A percentile compares a stretch with the other conserved stretches of the same genome.
These are phyloP conservation scores for Aradophagus sp. DNA, from an alignment of 1,140 invertebrate species.

Conservation along the genomic window DNA sequence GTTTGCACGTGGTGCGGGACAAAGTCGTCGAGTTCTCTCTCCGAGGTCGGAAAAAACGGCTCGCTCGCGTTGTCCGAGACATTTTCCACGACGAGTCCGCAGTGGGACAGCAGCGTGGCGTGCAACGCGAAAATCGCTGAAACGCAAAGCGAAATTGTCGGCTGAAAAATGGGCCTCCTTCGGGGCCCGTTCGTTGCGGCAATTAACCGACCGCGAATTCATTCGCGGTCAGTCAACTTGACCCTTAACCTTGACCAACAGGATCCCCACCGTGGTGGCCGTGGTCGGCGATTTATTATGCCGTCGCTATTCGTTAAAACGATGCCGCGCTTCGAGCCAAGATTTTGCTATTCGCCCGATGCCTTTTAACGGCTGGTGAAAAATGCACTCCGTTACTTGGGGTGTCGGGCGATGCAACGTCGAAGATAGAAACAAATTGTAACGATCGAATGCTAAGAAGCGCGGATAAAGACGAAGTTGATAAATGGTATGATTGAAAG, in stretches of 20 bases:
- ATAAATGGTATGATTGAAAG: no score
- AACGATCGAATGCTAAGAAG: no score
- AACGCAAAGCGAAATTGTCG: constrained; percentile 22
- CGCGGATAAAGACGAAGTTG: no score
- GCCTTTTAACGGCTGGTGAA: no score
- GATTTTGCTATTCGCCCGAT: no score
- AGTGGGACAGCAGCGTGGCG: constrained; percentile 1
- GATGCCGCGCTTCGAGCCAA: no score
- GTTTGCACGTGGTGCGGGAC: constrained; percentile 75
- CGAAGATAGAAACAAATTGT: no score
- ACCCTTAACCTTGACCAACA: constrained; percentile 58
- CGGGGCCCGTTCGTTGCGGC: constrained; percentile 36
- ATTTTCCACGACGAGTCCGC: constrained; percentile 3
- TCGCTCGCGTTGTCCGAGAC: constrained; percentile 1
- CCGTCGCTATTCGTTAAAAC: constrained; percentile 39
- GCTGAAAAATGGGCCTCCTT: no score
- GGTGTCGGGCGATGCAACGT: no score
- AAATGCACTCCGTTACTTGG: no score
- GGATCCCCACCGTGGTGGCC: constrained; percentile 38
- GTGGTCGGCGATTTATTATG: constrained; percentile 49
- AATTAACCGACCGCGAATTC: constrained; percentile 55
- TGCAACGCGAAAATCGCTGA: constrained; percentile 26
- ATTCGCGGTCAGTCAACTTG: constrained; percentile 57
- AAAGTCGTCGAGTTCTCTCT: constrained; percentile 74
- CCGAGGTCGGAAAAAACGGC: not conserved